A percentile compares a stretch with the other conserved stretches of the same genome.
These are phyloP conservation scores for Otus sunia DNA, from an alignment of 2,113 vertebrate genomes.

Conservation along the genomic window DNA sequence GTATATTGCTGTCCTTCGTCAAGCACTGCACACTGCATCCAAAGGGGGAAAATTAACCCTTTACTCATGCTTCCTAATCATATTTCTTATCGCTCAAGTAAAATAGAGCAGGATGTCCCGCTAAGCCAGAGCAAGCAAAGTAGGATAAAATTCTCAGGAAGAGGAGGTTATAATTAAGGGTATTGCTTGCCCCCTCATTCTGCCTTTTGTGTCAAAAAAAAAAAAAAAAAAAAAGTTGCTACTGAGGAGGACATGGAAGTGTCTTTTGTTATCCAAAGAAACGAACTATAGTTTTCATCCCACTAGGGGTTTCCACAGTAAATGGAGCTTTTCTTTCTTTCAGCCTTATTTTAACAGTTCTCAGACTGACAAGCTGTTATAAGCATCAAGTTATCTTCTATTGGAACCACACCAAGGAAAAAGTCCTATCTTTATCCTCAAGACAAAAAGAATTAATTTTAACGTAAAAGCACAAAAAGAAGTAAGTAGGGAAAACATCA, in stretches of 20 bases:
- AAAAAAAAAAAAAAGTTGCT: conserved; percentile 36
- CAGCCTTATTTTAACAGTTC: conserved; percentile 58
- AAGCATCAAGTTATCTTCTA: conserved; percentile 39
- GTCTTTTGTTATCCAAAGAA: conserved; percentile 74
- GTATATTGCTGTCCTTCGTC: conserved; percentile 15
- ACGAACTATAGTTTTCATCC: conserved; percentile 69
- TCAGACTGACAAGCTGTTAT: conserved; percentile 57
- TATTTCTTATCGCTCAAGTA: not conserved
- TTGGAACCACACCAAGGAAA: not conserved
- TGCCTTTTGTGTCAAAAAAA: conserved; percentile 10
- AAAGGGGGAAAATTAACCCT: conserved; percentile 67
- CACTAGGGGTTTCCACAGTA: conserved; percentile 68
- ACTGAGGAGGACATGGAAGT: conserved; percentile 63
- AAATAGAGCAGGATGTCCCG: conserved; percentile 15
- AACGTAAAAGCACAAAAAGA: not conserved
- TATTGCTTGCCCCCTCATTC: conserved; percentile 39
- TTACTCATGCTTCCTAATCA: not conserved
- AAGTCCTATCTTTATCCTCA: conserved; percentile 39
- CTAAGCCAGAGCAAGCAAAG: conserved; percentile 25
- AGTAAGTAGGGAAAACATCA: not conserved
- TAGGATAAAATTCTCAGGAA: not conserved
- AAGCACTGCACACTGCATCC: not conserved
- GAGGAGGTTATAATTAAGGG: conserved; percentile 44
- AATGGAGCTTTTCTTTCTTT: conserved; percentile 67
- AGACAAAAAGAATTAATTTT: conserved; percentile 40